phyloP scores from a whole-genome alignment of 2,113 vertebrate species.

The Phylloscopus whistleri region DNA sequence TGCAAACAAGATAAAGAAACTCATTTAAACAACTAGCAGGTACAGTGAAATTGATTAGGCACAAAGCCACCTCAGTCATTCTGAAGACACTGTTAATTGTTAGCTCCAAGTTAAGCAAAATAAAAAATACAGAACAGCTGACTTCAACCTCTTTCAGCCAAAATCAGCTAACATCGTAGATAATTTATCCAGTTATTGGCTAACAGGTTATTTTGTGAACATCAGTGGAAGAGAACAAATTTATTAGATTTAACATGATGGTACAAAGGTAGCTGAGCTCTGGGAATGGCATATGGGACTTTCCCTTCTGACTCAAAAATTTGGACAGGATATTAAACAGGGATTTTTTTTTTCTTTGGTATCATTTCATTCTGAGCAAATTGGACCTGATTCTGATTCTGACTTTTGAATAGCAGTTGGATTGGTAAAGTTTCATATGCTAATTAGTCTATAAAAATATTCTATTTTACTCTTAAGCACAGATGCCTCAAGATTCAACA shows the following conservation, averaged over 20 bases:
- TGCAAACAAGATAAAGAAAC: background rate
- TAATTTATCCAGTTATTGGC: background rate
- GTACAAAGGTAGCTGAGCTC: background rate
- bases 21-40: background rate
- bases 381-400: background rate
- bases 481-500: background rate
- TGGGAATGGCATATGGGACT: fast-evolving
- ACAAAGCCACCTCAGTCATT: background rate
- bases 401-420: background rate
- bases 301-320: background rate
- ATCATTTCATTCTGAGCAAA: background rate
- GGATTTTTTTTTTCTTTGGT: background rate
- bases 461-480: background rate
- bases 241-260: background rate
- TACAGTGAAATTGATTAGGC: background rate
- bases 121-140: background rate
- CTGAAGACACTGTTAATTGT: background rate
- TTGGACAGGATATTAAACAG: background rate
- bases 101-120: background rate
- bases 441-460: background rate
- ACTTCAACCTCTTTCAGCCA: background rate
- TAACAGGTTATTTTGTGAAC: background rate
- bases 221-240: background rate
- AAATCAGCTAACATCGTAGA: background rate
- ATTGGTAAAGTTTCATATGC: background rate